Evolutionary conservation across 2,888 invertebrate species (phyloP), one percentile per base, ranked within the genome.

Genomic region (Drosophila anomalata): DNA sequence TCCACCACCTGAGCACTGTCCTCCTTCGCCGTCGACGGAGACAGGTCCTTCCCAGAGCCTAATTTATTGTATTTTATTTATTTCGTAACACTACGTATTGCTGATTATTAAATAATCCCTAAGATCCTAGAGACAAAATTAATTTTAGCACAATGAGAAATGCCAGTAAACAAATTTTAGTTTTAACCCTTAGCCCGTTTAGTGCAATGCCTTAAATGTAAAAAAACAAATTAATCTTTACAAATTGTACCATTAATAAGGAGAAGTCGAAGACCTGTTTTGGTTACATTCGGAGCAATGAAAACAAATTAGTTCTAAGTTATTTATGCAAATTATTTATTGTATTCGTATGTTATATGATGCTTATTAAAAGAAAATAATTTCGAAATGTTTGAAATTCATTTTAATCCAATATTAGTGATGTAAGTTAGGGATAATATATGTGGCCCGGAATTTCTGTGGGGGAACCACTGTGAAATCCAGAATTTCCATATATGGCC

Each of bases 91-190:
- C 62, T 76, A 29, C 29, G 29, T 29, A 76, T 42, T 60, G 77
- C 79, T 83, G 84, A 85, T 85, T 85, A 85, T 87, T 84, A 87
- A 85, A 87, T 85, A 85, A 85, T 85, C 84, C 84, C 79, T 72
- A 53, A 76, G 70, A 63, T 71, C 80, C 77, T 79, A 85, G 86
- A 66, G 72, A 42, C 86, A 71, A 86, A 84, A 84, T 84, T 84
- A 77, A 76, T 66, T 73, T 78, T 79, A 85, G 82, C 79, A 54
- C 62, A 47, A 71, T 46, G 59, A 36, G 46, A 85, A 83, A 77
- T 83, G 84, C 84, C 84, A 84, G 79, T 76, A 75, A 78, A 77
- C 58, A 69, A 86, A 78, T 75, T 79, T 67, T 83, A 83, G 82
- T 42, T 77, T 33, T 81, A 78, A 73, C 70, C 81, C 81, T 41